phyloP scores from a whole-genome alignment of 2,797 vertebrate genomes.

The Alosa sapidissima region DNA sequence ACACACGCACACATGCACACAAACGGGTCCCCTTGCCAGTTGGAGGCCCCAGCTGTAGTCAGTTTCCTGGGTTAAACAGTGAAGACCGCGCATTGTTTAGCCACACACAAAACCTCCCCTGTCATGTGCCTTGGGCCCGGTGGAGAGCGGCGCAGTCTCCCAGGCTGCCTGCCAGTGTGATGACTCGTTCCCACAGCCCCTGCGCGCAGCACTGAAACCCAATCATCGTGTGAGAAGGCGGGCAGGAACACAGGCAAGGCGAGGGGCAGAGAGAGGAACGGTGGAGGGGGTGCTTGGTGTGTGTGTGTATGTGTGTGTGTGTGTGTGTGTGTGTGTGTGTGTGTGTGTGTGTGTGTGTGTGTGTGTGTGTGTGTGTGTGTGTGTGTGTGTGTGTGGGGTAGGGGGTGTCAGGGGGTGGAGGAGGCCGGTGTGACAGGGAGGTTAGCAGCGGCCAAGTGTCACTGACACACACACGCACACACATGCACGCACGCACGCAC shows the following conservation, averaged over 20 bases:
- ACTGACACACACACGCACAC: constrained; percentile 17
- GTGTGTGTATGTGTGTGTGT: too few relatives aligned
- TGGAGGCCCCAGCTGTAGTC: constrained; percentile 52
- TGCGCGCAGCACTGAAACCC: constrained; percentile 68
- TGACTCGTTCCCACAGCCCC: constrained; percentile 70
- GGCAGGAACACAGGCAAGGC: constrained; percentile 60
- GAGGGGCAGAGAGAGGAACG: constrained; percentile 37
- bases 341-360: background rate
- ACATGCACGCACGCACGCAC: constrained; percentile 25
- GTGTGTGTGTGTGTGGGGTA: background rate
- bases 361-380: constrained; percentile 1
- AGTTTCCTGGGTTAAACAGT: constrained; percentile 56
- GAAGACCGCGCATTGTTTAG: constrained; percentile 60
- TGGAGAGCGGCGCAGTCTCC: constrained; percentile 56
- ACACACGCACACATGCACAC: constrained; percentile 43
- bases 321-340: background rate
- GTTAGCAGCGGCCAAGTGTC: constrained; percentile 39
- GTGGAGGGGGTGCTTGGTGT: constrained; percentile 32
- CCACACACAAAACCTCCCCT: constrained; percentile 42
- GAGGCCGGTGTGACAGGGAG: constrained; percentile 38
- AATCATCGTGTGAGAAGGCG: constrained; percentile 70
- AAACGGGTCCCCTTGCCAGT: constrained; percentile 36
- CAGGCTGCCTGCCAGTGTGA: constrained; percentile 57
- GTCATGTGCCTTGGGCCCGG: constrained; percentile 58
- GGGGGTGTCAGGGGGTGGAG: background rate